Evolutionary conservation across 2,113 vertebrate genomes (phyloP).

Genomic region (Clupea harengus): DNA sequence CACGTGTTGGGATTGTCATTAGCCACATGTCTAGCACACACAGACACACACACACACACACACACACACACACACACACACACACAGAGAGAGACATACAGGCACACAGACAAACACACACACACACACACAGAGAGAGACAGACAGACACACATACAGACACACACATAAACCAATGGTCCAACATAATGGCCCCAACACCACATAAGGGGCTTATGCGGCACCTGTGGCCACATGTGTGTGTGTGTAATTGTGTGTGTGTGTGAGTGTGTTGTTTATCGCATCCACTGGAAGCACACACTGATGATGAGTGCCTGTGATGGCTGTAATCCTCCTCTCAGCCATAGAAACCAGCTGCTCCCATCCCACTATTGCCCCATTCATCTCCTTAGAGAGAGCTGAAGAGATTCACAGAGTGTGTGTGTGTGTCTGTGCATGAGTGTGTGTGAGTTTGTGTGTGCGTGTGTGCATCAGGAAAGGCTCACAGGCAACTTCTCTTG

Average conservation of each 20-base stretch:
- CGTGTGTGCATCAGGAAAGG: neutral
- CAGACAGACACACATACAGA: neutral
- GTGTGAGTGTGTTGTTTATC: neutral
- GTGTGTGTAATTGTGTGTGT: conserved; percentile 5
- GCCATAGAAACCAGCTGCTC: neutral
- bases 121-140: neutral
- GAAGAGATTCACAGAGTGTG: neutral
- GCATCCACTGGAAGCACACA: neutral
- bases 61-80: conserved; percentile 12
- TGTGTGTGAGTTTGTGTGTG: neutral
- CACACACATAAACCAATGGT: conserved; percentile 26
- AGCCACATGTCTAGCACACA: neutral
- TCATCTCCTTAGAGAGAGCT: neutral
- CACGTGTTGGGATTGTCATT: conserved; percentile 7
- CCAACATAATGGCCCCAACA: neutral
- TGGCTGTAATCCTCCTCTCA: neutral
- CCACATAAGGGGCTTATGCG: neutral
- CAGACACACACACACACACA: neutral
- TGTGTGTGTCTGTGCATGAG: neutral
- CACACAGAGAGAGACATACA: neutral
- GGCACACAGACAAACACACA: too few species aligned
- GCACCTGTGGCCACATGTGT: neutral
- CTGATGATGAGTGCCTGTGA: neutral
- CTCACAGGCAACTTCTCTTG: neutral
- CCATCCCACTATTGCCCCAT: neutral